Percentiles rank a stretch among this genome's conserved stretches.
These are phyloP conservation scores for Irena cyanogastra DNA, from an alignment of 2,113 vertebrate species.

Conservation along the genomic window DNA sequence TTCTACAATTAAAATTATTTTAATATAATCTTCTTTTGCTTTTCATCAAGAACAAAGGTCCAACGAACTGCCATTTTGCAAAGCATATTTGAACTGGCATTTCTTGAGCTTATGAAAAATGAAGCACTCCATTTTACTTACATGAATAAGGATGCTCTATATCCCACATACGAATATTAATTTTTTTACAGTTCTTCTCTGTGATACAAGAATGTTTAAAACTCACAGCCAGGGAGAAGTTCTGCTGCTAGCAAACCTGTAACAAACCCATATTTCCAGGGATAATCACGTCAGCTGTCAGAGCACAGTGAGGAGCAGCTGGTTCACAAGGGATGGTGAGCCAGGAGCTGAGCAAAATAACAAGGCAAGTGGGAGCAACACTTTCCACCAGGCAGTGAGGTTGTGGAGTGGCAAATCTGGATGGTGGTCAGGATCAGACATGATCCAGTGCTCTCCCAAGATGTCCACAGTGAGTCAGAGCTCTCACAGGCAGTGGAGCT, in stretches of 20 bases:
- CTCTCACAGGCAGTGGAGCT: neutral
- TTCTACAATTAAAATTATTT: neutral
- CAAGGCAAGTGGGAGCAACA: neutral
- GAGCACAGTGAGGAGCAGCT: neutral
- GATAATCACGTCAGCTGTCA: neutral
- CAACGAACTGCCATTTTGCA: neutral
- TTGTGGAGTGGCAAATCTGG: neutral
- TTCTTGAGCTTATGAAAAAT: neutral
- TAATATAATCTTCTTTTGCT: neutral
- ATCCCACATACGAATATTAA: neutral
- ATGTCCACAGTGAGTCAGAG: fast-evolving
- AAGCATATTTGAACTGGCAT: neutral
- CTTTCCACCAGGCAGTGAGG: neutral
- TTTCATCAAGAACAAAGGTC: neutral
- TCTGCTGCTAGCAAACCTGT: neutral
- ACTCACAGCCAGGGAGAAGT: neutral
- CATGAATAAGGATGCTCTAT: neutral
- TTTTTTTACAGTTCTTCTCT: neutral
- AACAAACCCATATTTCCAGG: neutral
- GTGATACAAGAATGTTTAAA: neutral
- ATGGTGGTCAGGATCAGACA: neutral
- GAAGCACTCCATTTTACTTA: neutral
- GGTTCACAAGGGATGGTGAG: fast-evolving
- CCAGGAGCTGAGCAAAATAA: neutral
- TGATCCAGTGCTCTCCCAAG: neutral